A percentile compares a stretch with the other conserved stretches of the same genome.
Conservation (phyloP, 2,888 invertebrate species). For the Nemotelus pantherinus region DNA sequence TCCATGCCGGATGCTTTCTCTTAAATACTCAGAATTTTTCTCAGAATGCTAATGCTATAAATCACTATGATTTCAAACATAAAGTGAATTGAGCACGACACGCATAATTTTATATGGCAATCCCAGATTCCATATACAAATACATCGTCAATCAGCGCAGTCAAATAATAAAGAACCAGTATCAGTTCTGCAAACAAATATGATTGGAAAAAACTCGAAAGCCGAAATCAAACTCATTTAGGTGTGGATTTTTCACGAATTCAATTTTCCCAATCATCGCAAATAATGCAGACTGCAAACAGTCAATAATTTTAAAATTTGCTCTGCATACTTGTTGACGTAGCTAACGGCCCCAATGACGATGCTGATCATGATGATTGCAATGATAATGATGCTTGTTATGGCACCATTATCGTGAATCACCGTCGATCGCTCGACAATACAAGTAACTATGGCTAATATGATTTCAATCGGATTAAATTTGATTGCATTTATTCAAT, state of each 20-base stretch:
- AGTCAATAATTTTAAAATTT: conserved; percentile 17
- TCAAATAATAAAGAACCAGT: neutral
- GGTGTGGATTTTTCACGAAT: conserved; percentile 1
- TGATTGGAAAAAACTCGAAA: neutral
- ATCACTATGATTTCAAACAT: too few relatives aligned
- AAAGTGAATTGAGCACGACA: too few relatives aligned
- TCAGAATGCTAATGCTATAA: too few relatives aligned
- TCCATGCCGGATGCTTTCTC: too few relatives aligned
- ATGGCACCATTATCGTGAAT: conserved; percentile 29
- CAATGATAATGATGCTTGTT: conserved; percentile 33
- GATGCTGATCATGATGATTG: conserved; percentile 19
- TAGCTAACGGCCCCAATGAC: neutral
- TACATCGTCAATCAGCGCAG: neutral
- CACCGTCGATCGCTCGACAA: conserved; percentile 9
- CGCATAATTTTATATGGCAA: too few relatives aligned
- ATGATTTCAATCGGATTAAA: conserved; percentile 32
- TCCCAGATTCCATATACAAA: neutral
- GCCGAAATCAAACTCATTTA: neutral
- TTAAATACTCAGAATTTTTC: too few relatives aligned
- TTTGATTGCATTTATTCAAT: conserved; percentile 35
- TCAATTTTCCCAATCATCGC: neutral
- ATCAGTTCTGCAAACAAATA: neutral
- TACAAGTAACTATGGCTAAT: neutral
- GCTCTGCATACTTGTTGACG: neutral
- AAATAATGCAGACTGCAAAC: conserved; percentile 37